Evolutionary conservation across 2,797 vertebrate genomes (phyloP).

Genomic region (Cephalopachus bancanus): DNA sequence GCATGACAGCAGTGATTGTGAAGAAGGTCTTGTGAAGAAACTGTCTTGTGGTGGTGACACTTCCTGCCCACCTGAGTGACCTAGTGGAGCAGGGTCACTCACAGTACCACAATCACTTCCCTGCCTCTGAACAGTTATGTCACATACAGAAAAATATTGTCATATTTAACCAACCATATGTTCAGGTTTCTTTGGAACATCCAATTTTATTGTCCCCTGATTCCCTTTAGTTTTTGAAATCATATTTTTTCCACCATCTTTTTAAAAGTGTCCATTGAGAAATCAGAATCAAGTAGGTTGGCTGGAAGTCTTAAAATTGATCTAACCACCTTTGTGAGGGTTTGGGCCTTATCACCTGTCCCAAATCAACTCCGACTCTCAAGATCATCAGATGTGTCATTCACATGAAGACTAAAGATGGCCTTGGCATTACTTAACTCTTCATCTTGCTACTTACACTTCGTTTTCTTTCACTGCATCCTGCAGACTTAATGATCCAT

Average conservation of each 20-base stretch:
- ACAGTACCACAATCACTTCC: neutral
- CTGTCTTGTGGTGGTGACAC: neutral
- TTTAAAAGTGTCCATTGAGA: neutral
- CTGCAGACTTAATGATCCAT: neutral
- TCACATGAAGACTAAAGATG: neutral
- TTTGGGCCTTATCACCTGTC: neutral
- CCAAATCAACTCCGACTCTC: neutral
- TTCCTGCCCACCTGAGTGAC: neutral
- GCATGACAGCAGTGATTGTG: neutral
- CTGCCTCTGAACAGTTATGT: neutral
- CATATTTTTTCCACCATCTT: too few species aligned
- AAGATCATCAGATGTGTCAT: neutral
- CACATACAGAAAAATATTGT: neutral
- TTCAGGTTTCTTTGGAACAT: neutral
- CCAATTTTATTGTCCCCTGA: neutral
- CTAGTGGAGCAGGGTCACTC: neutral
- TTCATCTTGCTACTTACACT: neutral
- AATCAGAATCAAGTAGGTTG: too few species aligned
- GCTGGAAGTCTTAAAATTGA: neutral
- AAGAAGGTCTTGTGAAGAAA: neutral
- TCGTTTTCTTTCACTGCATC: neutral
- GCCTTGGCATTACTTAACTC: neutral
- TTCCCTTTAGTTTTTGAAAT: too few species aligned
- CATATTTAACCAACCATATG: neutral
- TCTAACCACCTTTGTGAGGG: neutral